These are phyloP conservation scores for Eustalomyia histrio DNA, from an alignment of 2,888 invertebrate genomes.

Conservation along the genomic window DNA sequence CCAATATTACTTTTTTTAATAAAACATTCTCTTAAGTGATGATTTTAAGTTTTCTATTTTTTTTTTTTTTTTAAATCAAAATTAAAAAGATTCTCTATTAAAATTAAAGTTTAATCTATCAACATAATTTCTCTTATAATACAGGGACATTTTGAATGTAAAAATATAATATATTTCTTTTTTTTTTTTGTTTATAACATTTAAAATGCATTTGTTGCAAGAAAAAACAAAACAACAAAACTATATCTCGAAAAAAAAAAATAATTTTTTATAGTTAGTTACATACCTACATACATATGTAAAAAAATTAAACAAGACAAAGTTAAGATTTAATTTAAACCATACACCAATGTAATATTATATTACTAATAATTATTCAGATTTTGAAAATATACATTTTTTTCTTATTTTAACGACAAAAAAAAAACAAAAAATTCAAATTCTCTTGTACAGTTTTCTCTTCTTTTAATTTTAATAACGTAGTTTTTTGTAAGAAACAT, in stretches of 20 bases:
- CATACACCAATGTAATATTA: not conserved
- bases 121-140: slow-evolving; percentile 38
- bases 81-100: slow-evolving; percentile 36
- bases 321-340: slow-evolving; percentile 11
- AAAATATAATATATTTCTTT: slow-evolving; percentile 41
- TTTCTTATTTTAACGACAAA: not conserved
- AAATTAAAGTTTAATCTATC: slow-evolving; percentile 12
- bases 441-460: not conserved
- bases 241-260: slow-evolving; percentile 29
- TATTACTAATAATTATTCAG: not conserved
- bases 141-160: slow-evolving; percentile 58
- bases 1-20: too few species aligned
- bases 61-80: not conserved
- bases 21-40: too few species aligned
- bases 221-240: slow-evolving; percentile 14
- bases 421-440: not conserved
- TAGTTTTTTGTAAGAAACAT: not conserved
- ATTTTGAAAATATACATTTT: not conserved
- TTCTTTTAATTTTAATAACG: not conserved
- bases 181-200: too few species aligned
- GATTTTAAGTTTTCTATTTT: not conserved
- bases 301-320: slow-evolving; percentile 13
- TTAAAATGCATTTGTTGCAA: slow-evolving; percentile 51
- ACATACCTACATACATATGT: not conserved
- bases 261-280: slow-evolving; percentile 26